phyloP scores from a whole-genome alignment of 2,797 vertebrate species.

The Alosa sapidissima region DNA sequence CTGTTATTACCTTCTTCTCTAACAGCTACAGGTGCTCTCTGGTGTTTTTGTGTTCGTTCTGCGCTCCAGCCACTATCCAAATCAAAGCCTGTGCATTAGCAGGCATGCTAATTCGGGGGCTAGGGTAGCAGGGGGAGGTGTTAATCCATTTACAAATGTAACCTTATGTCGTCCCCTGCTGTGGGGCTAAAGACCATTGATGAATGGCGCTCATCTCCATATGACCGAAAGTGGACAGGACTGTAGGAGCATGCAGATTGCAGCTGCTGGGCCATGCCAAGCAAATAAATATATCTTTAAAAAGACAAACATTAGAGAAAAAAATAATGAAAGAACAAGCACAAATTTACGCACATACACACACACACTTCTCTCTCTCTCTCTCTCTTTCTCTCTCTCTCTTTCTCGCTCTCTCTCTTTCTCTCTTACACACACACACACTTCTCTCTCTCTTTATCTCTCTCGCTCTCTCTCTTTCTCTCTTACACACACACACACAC shows the following conservation, averaged over 20 bases:
- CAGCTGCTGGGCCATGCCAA: conserved; percentile 7
- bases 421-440: not conserved
- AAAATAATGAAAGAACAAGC: not conserved
- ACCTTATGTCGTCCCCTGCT: conserved; percentile 34
- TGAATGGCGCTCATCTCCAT: conserved; percentile 36
- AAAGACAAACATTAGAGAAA: not conserved
- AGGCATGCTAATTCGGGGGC: not conserved
- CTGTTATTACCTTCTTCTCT: not conserved
- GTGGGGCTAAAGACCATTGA: conserved; percentile 14
- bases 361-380: not conserved
- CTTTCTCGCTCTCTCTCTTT: no score
- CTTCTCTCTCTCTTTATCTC: not conserved
- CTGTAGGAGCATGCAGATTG: conserved; percentile 18
- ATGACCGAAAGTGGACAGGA: conserved; percentile 31
- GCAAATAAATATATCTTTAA: not conserved
- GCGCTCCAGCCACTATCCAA: not conserved
- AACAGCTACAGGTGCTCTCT: not conserved
- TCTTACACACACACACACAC: not conserved
- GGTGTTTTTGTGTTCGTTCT: not conserved
- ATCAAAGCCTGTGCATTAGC: conserved; percentile 25
- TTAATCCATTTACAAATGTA: conserved; percentile 47
- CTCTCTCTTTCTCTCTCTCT: not conserved
- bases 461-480: no score
- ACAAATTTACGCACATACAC: not conserved
- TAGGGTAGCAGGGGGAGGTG: conserved; percentile 21